Conservation (phyloP, 2,113 vertebrate species). For the Verasper variegatus region DNA sequence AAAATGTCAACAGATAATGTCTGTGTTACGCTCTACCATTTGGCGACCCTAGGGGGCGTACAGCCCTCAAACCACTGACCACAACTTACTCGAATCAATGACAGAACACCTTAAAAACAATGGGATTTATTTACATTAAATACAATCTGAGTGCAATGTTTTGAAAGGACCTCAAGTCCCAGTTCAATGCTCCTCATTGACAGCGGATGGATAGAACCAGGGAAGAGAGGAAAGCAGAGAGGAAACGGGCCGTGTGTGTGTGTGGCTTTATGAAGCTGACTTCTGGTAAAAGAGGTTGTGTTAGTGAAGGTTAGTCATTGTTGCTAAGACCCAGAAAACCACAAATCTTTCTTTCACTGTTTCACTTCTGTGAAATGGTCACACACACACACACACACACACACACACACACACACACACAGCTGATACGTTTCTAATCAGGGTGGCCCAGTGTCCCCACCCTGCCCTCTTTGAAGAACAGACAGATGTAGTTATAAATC, state of each 20-base stretch:
- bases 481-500: constrained; percentile 42
- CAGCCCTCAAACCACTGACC: no score
- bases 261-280: constrained; percentile 1
- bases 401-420: constrained; percentile 17
- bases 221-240: no score
- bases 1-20: not conserved
- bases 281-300: constrained; percentile 38
- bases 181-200: no score
- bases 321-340: constrained; percentile 37
- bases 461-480: constrained; percentile 49
- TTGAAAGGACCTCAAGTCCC: no score
- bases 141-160: no score
- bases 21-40: no score
- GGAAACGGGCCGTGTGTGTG: no score
- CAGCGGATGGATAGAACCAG: no score
- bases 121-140: no score
- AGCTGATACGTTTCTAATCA: constrained; percentile 24
- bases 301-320: constrained; percentile 42
- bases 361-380: constrained; percentile 1
- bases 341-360: constrained; percentile 32
- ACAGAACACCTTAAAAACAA: not conserved
- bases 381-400: constrained; percentile 7
- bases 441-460: constrained; percentile 39
- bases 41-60: no score
- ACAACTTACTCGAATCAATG: no score